Evolutionary conservation across 2,113 vertebrate species (phyloP).

Genomic region (Eurypyga helias): DNA sequence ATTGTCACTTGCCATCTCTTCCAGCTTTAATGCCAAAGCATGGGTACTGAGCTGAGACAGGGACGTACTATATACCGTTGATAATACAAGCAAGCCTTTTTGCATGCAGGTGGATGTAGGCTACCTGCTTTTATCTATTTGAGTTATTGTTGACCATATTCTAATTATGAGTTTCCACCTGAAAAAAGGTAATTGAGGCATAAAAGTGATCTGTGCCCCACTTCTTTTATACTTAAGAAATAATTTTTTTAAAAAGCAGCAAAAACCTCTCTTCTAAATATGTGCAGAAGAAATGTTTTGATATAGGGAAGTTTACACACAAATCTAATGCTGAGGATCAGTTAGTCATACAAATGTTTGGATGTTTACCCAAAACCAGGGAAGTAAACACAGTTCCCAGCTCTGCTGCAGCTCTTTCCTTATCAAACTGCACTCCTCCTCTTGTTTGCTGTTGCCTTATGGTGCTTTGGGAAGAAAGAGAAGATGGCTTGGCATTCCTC

Average conservation of each 20-base stretch:
- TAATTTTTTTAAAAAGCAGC: neutral
- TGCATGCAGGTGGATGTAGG: neutral
- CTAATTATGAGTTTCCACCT: neutral
- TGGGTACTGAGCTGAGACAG: neutral
- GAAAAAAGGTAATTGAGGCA: neutral
- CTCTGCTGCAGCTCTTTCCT: neutral
- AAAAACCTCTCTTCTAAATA: neutral
- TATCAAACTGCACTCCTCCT: neutral
- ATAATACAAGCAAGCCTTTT: neutral
- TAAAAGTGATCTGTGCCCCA: neutral
- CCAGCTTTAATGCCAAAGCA: neutral
- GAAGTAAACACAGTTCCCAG: neutral
- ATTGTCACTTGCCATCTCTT: neutral
- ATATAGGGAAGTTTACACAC: neutral
- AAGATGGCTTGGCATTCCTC: neutral
- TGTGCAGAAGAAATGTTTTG: neutral
- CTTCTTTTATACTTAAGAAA: neutral
- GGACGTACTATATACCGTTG: neutral
- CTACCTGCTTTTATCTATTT: neutral
- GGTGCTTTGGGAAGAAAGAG: neutral
- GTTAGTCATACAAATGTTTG: constrained; percentile 1
- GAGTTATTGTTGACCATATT: neutral
- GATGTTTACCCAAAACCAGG: constrained; percentile 9
- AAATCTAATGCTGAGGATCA: neutral
- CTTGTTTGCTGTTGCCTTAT: neutral